Conservation (phyloP, 2,888 invertebrate genomes). For the Drosophila acutilabella region DNA sequence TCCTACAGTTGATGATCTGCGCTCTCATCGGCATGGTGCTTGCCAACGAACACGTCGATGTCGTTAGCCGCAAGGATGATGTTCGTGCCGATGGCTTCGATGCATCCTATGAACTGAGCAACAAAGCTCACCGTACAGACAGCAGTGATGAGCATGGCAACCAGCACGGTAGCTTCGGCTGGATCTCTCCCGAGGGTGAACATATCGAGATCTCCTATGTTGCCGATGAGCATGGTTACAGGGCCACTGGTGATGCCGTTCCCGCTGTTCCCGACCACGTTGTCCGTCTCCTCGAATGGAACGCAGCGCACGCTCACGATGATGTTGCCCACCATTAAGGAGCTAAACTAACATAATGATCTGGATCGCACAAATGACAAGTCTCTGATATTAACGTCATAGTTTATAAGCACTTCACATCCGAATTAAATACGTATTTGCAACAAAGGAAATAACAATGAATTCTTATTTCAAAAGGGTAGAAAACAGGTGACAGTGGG, state of each 20-base stretch:
- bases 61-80: constrained; percentile 12
- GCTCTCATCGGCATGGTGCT: constrained; percentile 62
- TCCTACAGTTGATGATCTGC: constrained; percentile 61
- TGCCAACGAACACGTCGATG: constrained; percentile 26
- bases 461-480: neutral
- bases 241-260: constrained; percentile 52
- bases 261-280: constrained; percentile 38
- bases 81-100: constrained; percentile 74
- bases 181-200: constrained; percentile 78
- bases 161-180: constrained; percentile 75
- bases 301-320: constrained; percentile 33
- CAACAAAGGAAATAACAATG: constrained; percentile 19
- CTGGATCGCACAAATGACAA: constrained; percentile 40
- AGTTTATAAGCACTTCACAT: constrained; percentile 38
- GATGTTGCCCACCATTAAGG: constrained; percentile 31
- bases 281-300: constrained; percentile 30
- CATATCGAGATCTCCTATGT: constrained; percentile 70
- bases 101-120: constrained; percentile 57
- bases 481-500: too few relatives aligned
- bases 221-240: constrained; percentile 82
- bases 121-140: constrained; percentile 57
- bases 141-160: constrained; percentile 79
- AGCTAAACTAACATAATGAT: constrained; percentile 9
- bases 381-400: constrained; percentile 28
- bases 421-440: constrained; percentile 54